A percentile compares a stretch with the other conserved stretches of the same genome.
Evolutionary conservation across 2,113 vertebrate species (phyloP).

Genomic region (Jacana jacana): DNA sequence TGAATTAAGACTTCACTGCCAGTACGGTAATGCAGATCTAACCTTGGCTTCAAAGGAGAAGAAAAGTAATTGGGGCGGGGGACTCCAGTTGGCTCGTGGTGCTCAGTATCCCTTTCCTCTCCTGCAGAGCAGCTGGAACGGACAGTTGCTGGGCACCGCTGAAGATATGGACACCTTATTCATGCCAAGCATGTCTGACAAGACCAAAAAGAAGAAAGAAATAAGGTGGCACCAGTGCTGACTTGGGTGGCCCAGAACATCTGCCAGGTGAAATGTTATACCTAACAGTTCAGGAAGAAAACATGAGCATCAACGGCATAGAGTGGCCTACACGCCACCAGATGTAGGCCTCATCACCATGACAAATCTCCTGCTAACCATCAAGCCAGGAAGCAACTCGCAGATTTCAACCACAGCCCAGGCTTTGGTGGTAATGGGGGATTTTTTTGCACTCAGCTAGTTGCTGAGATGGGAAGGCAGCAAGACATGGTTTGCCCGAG

Average conservation of each 20-base stretch:
- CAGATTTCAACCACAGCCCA: neutral
- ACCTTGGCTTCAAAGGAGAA: neutral
- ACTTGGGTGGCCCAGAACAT: neutral
- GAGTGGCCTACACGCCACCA: neutral
- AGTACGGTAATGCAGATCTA: neutral
- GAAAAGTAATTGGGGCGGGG: neutral
- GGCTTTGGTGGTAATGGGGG: neutral
- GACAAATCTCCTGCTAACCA: neutral
- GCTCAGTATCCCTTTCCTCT: neutral
- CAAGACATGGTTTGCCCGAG: neutral
- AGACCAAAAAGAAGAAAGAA: neutral
- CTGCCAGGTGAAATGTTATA: neutral
- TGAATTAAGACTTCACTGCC: slow-evolving; percentile 13
- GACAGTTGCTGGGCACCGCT: neutral
- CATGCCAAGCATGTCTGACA: neutral
- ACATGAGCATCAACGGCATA: neutral
- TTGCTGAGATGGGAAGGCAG: neutral
- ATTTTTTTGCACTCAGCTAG: neutral
- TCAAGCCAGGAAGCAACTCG: neutral
- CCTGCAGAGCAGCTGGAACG: neutral
- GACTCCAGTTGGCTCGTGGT: neutral
- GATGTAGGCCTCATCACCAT: neutral
- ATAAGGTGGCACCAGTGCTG: neutral
- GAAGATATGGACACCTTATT: neutral
- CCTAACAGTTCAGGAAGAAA: neutral